Evolutionary conservation across 2,113 vertebrate genomes (phyloP).

Genomic region (Argyrosomus japonicus): DNA sequence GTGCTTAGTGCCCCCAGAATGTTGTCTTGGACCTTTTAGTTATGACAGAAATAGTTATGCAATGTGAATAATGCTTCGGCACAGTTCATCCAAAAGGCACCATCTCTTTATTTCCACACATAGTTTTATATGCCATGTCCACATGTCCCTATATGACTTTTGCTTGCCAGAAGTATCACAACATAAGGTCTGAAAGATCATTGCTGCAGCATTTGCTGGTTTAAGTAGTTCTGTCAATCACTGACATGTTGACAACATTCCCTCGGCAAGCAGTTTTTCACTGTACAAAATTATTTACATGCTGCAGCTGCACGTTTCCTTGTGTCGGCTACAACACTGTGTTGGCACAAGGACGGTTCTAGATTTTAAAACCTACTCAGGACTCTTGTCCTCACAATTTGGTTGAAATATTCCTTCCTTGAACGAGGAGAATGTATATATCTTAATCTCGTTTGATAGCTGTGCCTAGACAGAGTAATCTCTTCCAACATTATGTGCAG

Average conservation of each 20-base stretch:
- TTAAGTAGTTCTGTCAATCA: constrained; percentile 83
- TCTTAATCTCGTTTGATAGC: constrained; percentile 84
- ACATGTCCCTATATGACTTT: constrained; percentile 56
- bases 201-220: constrained; percentile 66
- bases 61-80: constrained; percentile 42
- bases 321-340: constrained; percentile 54
- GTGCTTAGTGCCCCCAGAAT: constrained; percentile 60
- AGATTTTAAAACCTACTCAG: constrained; percentile 64
- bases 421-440: constrained; percentile 77
- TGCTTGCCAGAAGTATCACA: constrained; percentile 63
- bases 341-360: constrained; percentile 57
- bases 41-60: constrained; percentile 48
- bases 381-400: constrained; percentile 64
- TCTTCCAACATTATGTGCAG: constrained; percentile 81
- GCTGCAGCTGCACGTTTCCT: constrained; percentile 71
- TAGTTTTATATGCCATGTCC: constrained; percentile 45
- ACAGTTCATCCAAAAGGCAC: constrained; percentile 46
- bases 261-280: constrained; percentile 76
- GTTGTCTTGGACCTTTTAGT: constrained; percentile 61
- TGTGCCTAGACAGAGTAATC: constrained; percentile 85
- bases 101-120: constrained; percentile 30
- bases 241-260: constrained; percentile 73
- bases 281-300: constrained; percentile 82
- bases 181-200: constrained; percentile 73
- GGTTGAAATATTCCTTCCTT: constrained; percentile 65